Conservation (phyloP, 2,888 invertebrate species). For the Odontomyia ornata region DNA sequence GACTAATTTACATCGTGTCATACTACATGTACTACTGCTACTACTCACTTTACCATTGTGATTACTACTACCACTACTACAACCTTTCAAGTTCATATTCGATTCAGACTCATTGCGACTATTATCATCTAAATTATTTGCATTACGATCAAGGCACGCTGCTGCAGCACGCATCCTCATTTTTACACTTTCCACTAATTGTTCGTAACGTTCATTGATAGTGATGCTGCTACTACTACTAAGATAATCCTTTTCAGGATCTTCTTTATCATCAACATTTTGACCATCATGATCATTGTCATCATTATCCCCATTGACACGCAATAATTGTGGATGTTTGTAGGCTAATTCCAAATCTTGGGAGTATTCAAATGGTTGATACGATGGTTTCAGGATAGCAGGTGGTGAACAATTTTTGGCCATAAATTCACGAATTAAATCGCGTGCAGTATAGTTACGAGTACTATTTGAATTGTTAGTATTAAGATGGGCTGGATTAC, state of each 20-base stretch:
- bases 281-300: too few relatives aligned
- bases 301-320: conserved; percentile 47
- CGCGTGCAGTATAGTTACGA: conserved; percentile 45
- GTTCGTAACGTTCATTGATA: not conserved
- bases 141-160: conserved; percentile 13
- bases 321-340: conserved; percentile 63
- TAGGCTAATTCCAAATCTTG: conserved; percentile 57
- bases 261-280: conserved; percentile 57
- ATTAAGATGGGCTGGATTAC: not conserved
- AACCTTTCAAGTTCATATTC: not conserved
- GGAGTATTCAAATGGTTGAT: conserved; percentile 46
- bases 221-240: conserved; percentile 18
- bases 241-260: conserved; percentile 38
- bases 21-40: not conserved
- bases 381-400: conserved; percentile 50
- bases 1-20: conserved; percentile 49
- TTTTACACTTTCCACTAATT: not conserved
- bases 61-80: not conserved
- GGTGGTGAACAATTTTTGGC: conserved; percentile 50
- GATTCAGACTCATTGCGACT: not conserved
- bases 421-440: conserved; percentile 53
- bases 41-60: not conserved
- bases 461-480: not conserved
- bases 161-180: not conserved
- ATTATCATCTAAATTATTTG: conserved; percentile 8